Conservation (phyloP, 2,113 vertebrate species). For the Paramormyrops kingsleyae region DNA sequence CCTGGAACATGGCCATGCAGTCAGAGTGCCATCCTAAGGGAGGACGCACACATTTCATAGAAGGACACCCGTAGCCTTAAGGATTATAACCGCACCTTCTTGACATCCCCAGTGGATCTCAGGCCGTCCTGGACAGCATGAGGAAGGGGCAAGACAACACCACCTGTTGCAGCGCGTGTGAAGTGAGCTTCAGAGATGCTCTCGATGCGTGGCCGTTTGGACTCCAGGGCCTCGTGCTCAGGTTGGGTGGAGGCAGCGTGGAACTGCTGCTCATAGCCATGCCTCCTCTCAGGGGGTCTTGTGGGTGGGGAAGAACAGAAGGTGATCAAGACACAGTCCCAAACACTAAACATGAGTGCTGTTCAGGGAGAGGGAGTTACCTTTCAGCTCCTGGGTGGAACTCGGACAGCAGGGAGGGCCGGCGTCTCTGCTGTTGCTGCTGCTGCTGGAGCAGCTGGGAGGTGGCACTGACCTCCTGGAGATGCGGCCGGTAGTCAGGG, state of each 20-base stretch:
- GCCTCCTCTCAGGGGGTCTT: conserved; percentile 91
- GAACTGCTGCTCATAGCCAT: conserved; percentile 87
- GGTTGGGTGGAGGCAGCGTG: conserved; percentile 67
- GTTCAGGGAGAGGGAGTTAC: conserved; percentile 46
- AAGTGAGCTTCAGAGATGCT: conserved; percentile 79
- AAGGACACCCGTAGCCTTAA: background rate
- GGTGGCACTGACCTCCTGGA: conserved; percentile 72
- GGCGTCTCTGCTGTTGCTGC: conserved; percentile 76
- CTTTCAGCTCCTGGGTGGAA: conserved; percentile 92
- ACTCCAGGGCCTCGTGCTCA: conserved; percentile 82
- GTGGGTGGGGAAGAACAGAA: conserved; percentile 11
- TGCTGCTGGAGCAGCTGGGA: conserved; percentile 41
- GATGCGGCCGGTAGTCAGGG: conserved; percentile 84
- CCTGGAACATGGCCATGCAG: conserved; percentile 55
- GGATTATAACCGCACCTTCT: conserved; percentile 70
- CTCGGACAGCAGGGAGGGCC: conserved; percentile 90
- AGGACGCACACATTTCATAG: background rate
- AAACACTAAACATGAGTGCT: background rate
- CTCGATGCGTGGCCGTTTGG: conserved; percentile 87
- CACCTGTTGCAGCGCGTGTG: conserved; percentile 59
- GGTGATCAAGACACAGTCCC: background rate
- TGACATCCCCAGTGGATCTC: conserved; percentile 73
- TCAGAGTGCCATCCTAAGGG: background rate
- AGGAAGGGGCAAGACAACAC: conserved; percentile 68
- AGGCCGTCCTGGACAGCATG: conserved; percentile 81